A percentile compares a stretch with the other conserved stretches of the same genome.
These are phyloP conservation scores for Microtus ochrogaster DNA, from an alignment of 2,113 vertebrate species.

Conservation along the genomic window DNA sequence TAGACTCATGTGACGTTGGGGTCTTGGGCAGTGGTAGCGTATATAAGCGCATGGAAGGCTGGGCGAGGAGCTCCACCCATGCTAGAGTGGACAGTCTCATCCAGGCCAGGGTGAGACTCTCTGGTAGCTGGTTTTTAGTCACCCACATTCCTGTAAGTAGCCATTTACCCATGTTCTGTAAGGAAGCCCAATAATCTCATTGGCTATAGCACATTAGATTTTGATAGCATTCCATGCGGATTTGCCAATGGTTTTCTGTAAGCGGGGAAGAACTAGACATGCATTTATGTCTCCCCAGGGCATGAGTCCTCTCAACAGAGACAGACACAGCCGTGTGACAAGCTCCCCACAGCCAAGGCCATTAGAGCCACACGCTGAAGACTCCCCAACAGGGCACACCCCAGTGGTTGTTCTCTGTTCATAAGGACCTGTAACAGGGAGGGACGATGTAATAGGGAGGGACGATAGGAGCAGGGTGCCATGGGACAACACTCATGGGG, in stretches of 20 bases:
- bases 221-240: too few relatives aligned
- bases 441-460: accelerated
- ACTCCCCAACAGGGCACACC: accelerated
- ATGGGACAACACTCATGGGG: accelerated
- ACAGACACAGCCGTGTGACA: accelerated
- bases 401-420: background rate
- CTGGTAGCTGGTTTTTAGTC: background rate
- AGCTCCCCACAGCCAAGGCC: background rate
- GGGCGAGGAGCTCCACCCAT: background rate
- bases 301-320: background rate
- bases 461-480: accelerated
- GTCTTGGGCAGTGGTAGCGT: too few relatives aligned
- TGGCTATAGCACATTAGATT: background rate
- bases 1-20: too few relatives aligned
- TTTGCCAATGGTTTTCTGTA: background rate
- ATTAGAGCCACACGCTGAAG: background rate
- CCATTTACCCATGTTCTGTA: background rate
- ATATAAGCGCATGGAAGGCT: background rate
- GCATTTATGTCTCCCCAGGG: background rate
- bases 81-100: too few relatives aligned
- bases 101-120: background rate
- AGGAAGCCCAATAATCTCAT: background rate
- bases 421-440: accelerated
- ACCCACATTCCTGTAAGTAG: background rate
- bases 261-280: background rate